Percentiles rank a stretch among this genome's conserved stretches.
Evolutionary conservation across 2,888 invertebrate genomes (phyloP).

Genomic region (Ptilodon capucinus): DNA sequence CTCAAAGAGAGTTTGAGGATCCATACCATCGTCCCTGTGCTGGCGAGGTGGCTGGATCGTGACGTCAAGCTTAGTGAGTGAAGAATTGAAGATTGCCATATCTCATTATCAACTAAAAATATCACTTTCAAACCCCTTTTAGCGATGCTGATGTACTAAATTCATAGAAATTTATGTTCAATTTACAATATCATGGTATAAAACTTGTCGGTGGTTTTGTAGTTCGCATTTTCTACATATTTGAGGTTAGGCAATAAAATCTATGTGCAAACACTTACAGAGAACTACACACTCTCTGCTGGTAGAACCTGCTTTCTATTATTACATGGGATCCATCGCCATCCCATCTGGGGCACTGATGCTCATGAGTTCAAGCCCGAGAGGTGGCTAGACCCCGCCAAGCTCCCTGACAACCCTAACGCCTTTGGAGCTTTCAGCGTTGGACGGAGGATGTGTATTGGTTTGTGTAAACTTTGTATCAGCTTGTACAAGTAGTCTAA

Average conservation of each 20-base stretch:
- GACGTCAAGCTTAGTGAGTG: slow-evolving; percentile 63
- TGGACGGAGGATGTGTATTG: slow-evolving; percentile 58
- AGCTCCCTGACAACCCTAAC: slow-evolving; percentile 46
- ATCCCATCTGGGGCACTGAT: slow-evolving; percentile 57
- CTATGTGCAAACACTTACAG: no score
- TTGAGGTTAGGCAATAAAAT: no score
- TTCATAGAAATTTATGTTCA: no score
- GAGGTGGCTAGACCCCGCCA: slow-evolving; percentile 51
- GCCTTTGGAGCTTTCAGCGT: slow-evolving; percentile 55
- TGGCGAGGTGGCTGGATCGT: slow-evolving; percentile 50
- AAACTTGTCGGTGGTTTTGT: no score
- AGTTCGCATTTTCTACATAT: no score
- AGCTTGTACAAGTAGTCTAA: no score
- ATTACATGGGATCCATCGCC: slow-evolving; percentile 51
- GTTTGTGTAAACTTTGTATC: no score
- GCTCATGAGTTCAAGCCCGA: slow-evolving; percentile 55
- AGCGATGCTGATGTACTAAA: no score
- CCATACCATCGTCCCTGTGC: slow-evolving; percentile 55
- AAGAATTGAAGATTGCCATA: no score
- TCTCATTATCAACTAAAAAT: no score
- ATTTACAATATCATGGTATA: no score
- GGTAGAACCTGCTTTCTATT: slow-evolving; percentile 51
- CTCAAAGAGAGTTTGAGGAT: slow-evolving; percentile 62
- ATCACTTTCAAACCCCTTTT: no score
- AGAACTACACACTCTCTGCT: slow-evolving; percentile 51